Evolutionary conservation across 2,888 invertebrate species (phyloP).

Genomic region (Apamea monoglypha): DNA sequence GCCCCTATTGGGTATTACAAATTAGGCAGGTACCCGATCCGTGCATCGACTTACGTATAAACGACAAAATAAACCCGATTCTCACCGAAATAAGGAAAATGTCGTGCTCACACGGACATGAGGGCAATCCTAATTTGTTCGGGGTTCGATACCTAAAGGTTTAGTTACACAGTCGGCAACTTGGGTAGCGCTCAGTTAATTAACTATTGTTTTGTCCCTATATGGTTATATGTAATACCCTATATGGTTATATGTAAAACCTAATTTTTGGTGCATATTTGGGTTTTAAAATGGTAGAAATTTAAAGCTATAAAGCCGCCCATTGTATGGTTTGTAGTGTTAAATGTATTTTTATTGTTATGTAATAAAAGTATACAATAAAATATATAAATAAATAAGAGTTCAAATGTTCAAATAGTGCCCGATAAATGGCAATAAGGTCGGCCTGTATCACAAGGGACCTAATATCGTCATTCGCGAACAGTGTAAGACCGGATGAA

Average conservation of each 20-base stretch:
- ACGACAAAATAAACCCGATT: slow-evolving; percentile 67
- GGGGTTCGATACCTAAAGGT: slow-evolving; percentile 55
- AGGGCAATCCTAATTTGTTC: slow-evolving; percentile 77
- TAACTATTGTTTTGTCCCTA: slow-evolving; percentile 27
- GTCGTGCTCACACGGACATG: slow-evolving; percentile 80
- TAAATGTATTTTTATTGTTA: too few species aligned
- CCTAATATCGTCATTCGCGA: slow-evolving; percentile 18
- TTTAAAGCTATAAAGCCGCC: too few species aligned
- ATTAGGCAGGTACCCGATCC: slow-evolving; percentile 64
- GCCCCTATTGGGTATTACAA: slow-evolving; percentile 62
- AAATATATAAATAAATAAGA: too few species aligned
- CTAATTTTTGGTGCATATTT: neutral
- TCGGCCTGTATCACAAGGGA: slow-evolving; percentile 3
- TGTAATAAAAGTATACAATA: too few species aligned
- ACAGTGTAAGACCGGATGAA: neutral
- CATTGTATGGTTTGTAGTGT: too few species aligned
- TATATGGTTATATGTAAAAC: neutral
- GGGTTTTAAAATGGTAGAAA: neutral
- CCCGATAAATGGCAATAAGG: slow-evolving; percentile 21
- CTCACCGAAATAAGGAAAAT: slow-evolving; percentile 81
- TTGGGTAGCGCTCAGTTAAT: slow-evolving; percentile 47
- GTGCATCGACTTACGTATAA: slow-evolving; percentile 60
- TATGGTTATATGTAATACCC: neutral
- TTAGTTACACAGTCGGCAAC: slow-evolving; percentile 45
- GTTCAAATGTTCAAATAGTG: neutral